Evolutionary conservation across 2,797 vertebrate genomes (phyloP), one percentile per base, ranked within the genome.

Genomic region (Falco cherrug): DNA sequence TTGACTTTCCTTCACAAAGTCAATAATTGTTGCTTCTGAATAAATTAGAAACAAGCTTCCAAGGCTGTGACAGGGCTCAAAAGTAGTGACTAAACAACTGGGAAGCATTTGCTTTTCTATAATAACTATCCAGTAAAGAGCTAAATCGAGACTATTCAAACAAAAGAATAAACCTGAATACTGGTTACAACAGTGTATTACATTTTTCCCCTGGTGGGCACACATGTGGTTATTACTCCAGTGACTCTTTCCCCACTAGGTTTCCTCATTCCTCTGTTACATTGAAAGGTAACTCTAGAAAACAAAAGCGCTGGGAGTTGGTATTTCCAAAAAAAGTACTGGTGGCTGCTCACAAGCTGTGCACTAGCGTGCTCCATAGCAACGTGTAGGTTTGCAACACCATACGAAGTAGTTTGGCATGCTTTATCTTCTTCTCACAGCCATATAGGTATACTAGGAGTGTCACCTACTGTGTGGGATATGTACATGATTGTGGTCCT

Each of bases 11-110:
- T 85, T 91, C 69, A 59, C 29, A 47, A 85, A 94, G 71, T 54
- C 63, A 84, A n/a, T 13, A 54, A 17, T 75, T 87, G 10, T 50
- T 67, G 6, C 47, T 4, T 76, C 51, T n/a, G 37, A 69, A 87
- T 87, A 78, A 91, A 87, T 75, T 78, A 93, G 50, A 31, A 91
- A 29, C 16, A 63, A 78, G 20, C 51, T 92, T 92, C 47, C 63
- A 74, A 78, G 83, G 33, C 33, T 94, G 45, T 83, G 50, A 41
- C 47, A 75, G 57, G 37, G 63, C 69, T 89, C 45, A 69, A 54
- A 94, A 91, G 31, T 28, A 76, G 61, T 39, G 47, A 90, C 29
- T 70, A 45, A 87, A 63, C 14, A 85, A 77, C 18, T 41, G 37
- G 91, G 47, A 78, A 85, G 6, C 22, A 48, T 78, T 78, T 93